Base-by-base conservation (phyloP, 2,113 vertebrate genomes). In the Centropus unirufus region DNA sequence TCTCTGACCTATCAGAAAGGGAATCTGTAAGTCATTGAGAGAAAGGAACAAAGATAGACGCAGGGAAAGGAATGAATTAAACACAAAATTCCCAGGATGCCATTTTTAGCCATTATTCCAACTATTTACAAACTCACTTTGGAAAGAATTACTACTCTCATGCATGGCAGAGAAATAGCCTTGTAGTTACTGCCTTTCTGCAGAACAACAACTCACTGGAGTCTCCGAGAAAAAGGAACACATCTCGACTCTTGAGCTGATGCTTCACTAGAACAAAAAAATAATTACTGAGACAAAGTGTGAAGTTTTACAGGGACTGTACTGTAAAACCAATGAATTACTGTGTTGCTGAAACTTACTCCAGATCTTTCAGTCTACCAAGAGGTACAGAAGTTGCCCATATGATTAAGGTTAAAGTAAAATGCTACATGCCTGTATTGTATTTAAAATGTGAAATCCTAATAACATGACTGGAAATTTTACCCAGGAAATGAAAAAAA, bases 61-160 rank as follows among this genome's bases (percentile, higher is more conserved):
- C 16, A 34, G 23, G 9, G 55, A 93, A 85, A 87, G 58, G 72
- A 85, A 92, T 27, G 15, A 92, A 90, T 79, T 61, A 73, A 88
- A 81, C 19, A 76, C 20, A 54, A 32, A 74, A 86, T 46, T 90
- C 87, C 80, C 63, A 77, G 63, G 55, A 83, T 47, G n/a, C 39
- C 57, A 63, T 11, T 21, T 90, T 92, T 44, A 83, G 59, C 73
- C 79, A 73, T 63, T 79, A 78, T 82, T 90, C 73, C 64, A 80
- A 68, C 24, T 54, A 39, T 63, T 87, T 75, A 69, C 64, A 80
- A 23, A 73, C 39, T 49, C 27, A 73, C 39, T 49, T 83, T 34
- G 72, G 54, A 94, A 94, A 94, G 82, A 90, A 90, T 39, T 79
- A 77, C 42, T 67, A 79, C 24, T 70, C 36, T 83, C 26, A 16